Evolutionary conservation across 2,113 vertebrate genomes (phyloP), one percentile per base, ranked within the genome.

Genomic region (Cisticola juncidis): DNA sequence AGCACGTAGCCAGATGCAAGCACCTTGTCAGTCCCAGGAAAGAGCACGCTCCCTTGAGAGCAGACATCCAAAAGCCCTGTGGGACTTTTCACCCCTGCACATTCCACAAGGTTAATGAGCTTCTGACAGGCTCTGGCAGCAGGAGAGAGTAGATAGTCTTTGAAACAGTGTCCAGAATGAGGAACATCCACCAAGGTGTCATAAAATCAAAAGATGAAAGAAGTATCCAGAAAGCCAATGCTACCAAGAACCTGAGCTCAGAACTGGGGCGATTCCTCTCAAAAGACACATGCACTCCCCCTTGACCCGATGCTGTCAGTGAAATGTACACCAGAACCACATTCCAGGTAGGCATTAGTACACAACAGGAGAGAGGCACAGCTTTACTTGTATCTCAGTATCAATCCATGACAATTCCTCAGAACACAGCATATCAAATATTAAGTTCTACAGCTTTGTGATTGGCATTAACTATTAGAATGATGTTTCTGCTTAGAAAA

Each of bases 291-390:
- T 60, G 56, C 82, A 45, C 3, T 33, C 7, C 51, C 51, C 44
- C 7, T 31, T 45, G 19, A 23, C 9, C 35, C 29, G 22, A 60
- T n/a, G 19, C 29, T 42, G 9, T 5, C 68, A 51, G 35, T 14
- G 31, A 26, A 9, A 15, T 36, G 48, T 44, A 56, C 62, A 56
- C 35, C 82, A 70, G 35, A 61, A 69, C 36, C 25, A 13, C 29
- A 20, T 80, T 12, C 26, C 72, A 40, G 22, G 13, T 14, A 56
- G 7, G 57, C 1, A 0, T 45, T 40, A 76, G 40, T 9, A 14
- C 0, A 24, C 24, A 6, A 29, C 1, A 5, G 24, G 9, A 69
- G 48, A 62, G 21, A 74, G 19, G 12, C 0, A 0, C 16, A 61
- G 51, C 17, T 80, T 35, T 51, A 36, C 29, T 78, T 28, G 8